A percentile compares a stretch with the other conserved stretches of the same genome.
Evolutionary conservation across 2,888 invertebrate species (phyloP).

Genomic region (Sarcophaga rosellei): DNA sequence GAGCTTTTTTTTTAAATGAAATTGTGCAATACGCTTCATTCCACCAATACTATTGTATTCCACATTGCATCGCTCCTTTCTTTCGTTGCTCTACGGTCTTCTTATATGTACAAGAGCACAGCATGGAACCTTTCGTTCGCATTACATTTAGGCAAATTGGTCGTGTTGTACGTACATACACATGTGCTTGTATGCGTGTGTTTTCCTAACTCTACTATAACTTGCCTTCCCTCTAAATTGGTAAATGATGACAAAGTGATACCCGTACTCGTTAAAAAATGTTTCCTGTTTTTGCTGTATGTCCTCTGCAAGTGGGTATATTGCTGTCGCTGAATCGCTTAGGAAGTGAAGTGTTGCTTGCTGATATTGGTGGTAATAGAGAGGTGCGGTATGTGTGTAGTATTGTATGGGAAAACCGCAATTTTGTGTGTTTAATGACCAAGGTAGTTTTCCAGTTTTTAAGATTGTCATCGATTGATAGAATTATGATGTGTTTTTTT

Average conservation of each 20-base stretch:
- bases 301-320: background rate
- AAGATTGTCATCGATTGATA: conserved; percentile 44
- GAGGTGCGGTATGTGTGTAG: conserved; percentile 1
- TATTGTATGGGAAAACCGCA: conserved; percentile 47
- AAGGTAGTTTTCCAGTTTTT: conserved; percentile 40
- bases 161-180: conserved; percentile 34
- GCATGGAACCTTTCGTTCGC: conserved; percentile 27
- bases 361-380: background rate
- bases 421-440: conserved; percentile 62
- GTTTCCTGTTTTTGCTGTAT: conserved; percentile 12
- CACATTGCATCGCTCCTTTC: background rate
- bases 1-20: conserved; percentile 7
- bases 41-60: background rate
- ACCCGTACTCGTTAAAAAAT: background rate
- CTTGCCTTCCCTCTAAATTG: conserved; percentile 41
- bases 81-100: background rate
- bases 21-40: conserved; percentile 38
- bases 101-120: conserved; percentile 15
- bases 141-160: conserved; percentile 29
- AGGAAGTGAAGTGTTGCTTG: background rate
- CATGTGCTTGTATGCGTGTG: background rate
- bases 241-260: conserved; percentile 46
- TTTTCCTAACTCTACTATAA: conserved; percentile 48
- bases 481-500: conserved; percentile 37
- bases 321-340: background rate